Conservation (phyloP, 2,797 vertebrate species). For the Acrossocheilus fasciatus region DNA sequence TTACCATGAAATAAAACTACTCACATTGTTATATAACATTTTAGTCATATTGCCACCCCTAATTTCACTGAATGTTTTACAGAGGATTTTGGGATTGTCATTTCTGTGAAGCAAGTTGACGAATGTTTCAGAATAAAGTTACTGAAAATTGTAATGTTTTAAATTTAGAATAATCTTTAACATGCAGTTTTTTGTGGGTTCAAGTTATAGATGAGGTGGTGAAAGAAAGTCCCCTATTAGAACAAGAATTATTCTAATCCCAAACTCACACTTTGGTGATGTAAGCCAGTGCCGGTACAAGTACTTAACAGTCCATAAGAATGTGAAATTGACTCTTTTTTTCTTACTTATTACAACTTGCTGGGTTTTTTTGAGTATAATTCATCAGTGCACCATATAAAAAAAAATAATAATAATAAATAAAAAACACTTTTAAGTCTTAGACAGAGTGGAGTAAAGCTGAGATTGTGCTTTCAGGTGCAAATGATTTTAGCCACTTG, state of each 20-base stretch:
- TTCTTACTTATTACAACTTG: neutral
- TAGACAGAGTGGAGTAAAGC: slow-evolving; percentile 24
- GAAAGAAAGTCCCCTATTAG: neutral
- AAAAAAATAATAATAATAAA: neutral
- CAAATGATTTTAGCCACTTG: slow-evolving; percentile 9
- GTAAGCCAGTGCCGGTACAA: neutral
- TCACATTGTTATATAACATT: no score
- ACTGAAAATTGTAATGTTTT: neutral
- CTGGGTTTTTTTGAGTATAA: neutral
- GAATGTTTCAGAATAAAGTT: neutral
- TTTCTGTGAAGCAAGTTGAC: neutral
- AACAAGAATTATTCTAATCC: neutral
- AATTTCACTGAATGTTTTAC: neutral
- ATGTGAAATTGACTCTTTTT: neutral
- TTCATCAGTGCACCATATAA: neutral
- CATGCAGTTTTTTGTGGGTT: neutral
- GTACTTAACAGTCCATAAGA: no score
- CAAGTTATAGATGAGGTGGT: neutral
- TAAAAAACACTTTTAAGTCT: neutral
- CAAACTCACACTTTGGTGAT: neutral
- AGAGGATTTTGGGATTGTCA: neutral
- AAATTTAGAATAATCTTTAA: neutral
- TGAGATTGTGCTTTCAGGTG: slow-evolving; percentile 34
- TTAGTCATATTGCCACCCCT: no score
- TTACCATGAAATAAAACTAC: neutral